Conservation (phyloP, 2,888 invertebrate genomes). For the Campopleginae sp. region DNA sequence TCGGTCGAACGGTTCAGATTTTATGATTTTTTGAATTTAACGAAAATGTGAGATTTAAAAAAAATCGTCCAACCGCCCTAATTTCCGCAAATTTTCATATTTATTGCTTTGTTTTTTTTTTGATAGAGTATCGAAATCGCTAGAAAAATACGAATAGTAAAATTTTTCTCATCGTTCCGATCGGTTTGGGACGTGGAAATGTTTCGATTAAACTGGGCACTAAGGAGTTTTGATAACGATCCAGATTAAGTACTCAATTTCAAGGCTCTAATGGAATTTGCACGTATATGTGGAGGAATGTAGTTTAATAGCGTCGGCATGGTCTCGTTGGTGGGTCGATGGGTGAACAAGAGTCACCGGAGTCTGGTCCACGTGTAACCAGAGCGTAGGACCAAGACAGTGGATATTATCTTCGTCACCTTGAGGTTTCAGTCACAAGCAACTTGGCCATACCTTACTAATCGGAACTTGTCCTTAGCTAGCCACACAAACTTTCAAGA, state of each 20-base stretch:
- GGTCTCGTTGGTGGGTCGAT: slow-evolving; percentile 37
- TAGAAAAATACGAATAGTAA: too few species aligned
- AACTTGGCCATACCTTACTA: slow-evolving; percentile 66
- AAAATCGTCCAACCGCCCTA: too few species aligned
- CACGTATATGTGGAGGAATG: not conserved
- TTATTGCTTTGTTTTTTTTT: too few species aligned
- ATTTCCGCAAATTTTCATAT: too few species aligned
- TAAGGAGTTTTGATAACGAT: not conserved
- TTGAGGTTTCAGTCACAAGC: slow-evolving; percentile 47
- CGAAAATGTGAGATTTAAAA: too few species aligned
- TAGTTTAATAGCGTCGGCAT: slow-evolving; percentile 25
- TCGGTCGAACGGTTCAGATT: too few species aligned
- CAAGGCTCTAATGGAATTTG: not conserved
- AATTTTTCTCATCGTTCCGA: not conserved
- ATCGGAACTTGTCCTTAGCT: slow-evolving; percentile 68
- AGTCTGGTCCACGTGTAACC: slow-evolving; percentile 16
- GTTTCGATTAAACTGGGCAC: not conserved
- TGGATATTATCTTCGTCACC: slow-evolving; percentile 26
- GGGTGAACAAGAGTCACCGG: slow-evolving; percentile 61
- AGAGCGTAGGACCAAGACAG: slow-evolving; percentile 14
- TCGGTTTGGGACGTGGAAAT: not conserved
- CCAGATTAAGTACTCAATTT: slow-evolving; percentile 29
- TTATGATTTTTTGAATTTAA: too few species aligned
- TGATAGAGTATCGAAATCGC: too few species aligned
- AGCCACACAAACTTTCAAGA: slow-evolving; percentile 55